A percentile compares a stretch with the other conserved stretches of the same genome.
These are phyloP conservation scores for Eumaeus atala DNA, from an alignment of 1,140 invertebrate species.

Conservation along the genomic window DNA sequence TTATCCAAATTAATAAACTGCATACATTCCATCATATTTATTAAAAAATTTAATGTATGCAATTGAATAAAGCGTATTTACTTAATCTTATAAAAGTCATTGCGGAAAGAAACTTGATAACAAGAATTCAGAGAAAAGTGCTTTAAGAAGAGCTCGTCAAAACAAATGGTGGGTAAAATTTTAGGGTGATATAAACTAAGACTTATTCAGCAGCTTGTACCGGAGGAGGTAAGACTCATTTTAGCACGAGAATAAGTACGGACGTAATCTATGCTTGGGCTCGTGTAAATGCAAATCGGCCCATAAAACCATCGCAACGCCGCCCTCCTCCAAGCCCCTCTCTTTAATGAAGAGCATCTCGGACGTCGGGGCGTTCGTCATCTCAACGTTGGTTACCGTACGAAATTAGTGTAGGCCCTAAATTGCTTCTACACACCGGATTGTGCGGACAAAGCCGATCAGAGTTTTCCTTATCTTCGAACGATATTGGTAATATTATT, in stretches of 20 bases:
- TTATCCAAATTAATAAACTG: too few relatives aligned
- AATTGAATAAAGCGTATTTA: too few relatives aligned
- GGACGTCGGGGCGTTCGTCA: slow-evolving; percentile 55
- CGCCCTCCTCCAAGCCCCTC: slow-evolving; percentile 28
- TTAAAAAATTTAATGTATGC: too few relatives aligned
- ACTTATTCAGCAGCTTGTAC: slow-evolving; percentile 56
- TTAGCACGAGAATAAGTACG: slow-evolving; percentile 65
- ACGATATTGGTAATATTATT: too few relatives aligned
- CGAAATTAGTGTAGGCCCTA: slow-evolving; percentile 49
- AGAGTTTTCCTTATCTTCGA: too few relatives aligned
- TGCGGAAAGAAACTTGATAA: slow-evolving; percentile 10
- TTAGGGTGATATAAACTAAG: slow-evolving; percentile 62
- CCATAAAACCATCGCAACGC: slow-evolving; percentile 63
- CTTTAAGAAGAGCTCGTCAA: slow-evolving; percentile 55
- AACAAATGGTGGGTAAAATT: slow-evolving; percentile 65
- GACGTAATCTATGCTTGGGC: slow-evolving; percentile 66
- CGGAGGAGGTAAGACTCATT: slow-evolving; percentile 50
- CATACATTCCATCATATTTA: too few relatives aligned
- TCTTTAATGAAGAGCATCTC: slow-evolving; percentile 66
- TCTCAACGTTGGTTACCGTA: slow-evolving; percentile 53
- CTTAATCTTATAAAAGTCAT: neutral
- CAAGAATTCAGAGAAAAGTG: slow-evolving; percentile 43
- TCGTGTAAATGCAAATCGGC: slow-evolving; percentile 73
- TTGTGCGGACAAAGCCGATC: neutral
- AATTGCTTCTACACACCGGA: slow-evolving; percentile 49